phyloP scores from a whole-genome alignment of 2,797 vertebrate species.

The Eulemur mongoz region DNA sequence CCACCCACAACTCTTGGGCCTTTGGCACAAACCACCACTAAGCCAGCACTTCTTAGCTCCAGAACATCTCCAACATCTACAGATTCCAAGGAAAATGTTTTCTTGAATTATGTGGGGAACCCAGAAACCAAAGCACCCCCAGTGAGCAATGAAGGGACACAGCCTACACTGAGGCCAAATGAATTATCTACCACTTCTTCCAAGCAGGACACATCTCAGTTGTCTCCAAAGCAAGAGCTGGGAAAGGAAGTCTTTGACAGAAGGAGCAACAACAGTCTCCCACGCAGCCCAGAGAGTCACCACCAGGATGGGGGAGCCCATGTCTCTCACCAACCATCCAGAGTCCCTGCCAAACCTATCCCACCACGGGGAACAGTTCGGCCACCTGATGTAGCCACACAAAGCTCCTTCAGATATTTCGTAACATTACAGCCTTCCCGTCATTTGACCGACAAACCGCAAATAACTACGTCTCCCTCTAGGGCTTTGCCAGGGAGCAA shows the following conservation, averaged over 20 bases:
- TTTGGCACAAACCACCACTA: neutral
- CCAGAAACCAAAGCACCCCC: slow-evolving; percentile 16
- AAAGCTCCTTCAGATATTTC: slow-evolving; percentile 53
- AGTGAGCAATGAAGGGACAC: neutral
- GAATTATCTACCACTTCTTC: slow-evolving; percentile 41
- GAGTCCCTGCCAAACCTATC: slow-evolving; percentile 51
- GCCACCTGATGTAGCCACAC: slow-evolving; percentile 52
- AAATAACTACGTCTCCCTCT: slow-evolving; percentile 75
- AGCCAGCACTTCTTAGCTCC: neutral
- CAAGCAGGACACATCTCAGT: slow-evolving; percentile 38
- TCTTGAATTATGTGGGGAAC: neutral
- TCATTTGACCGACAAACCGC: slow-evolving; percentile 79
- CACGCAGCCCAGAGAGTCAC: slow-evolving; percentile 30
- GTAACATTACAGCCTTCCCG: slow-evolving; percentile 73
- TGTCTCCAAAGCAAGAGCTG: slow-evolving; percentile 20
- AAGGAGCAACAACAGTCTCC: slow-evolving; percentile 63
- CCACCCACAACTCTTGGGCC: neutral
- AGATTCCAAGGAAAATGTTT: neutral
- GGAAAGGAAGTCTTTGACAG: slow-evolving; percentile 27
- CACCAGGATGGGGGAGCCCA: slow-evolving; percentile 59
- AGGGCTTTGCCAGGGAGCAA: slow-evolving; percentile 65
- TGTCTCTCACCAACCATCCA: slow-evolving; percentile 49
- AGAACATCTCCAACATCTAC: neutral
- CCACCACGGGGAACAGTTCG: slow-evolving; percentile 66
- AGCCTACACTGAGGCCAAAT: neutral